These are phyloP conservation scores for Graptemys geographica DNA, from an alignment of 2,797 vertebrate species.

Conservation along the genomic window DNA sequence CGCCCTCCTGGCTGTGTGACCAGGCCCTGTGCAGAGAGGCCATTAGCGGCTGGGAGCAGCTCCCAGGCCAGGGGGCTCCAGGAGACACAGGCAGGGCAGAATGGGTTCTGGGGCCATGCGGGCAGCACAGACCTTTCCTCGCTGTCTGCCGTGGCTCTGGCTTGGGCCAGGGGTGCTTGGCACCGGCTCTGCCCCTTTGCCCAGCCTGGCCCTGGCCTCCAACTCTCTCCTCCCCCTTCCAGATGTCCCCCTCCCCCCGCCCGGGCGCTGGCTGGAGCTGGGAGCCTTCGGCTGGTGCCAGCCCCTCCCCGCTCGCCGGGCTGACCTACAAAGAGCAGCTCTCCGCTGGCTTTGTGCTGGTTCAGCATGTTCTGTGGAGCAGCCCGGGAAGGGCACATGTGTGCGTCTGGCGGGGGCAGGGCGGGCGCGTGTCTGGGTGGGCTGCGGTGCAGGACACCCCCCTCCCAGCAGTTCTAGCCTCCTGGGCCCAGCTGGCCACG, in stretches of 20 bases:
- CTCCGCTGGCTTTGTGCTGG: neutral
- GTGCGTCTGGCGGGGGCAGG: neutral
- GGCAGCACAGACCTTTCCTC: no score
- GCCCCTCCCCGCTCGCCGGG: neutral
- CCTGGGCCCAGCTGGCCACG: no score
- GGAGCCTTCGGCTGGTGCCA: neutral
- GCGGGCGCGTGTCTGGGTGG: no score
- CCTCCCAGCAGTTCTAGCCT: no score
- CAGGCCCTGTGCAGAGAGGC: no score
- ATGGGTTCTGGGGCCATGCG: no score
- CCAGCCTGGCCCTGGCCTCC: neutral
- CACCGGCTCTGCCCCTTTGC: neutral
- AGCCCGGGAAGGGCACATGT: neutral
- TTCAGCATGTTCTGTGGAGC: neutral
- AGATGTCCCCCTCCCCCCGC: neutral
- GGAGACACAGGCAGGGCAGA: no score
- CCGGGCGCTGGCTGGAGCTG: neutral
- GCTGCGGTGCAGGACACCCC: neutral
- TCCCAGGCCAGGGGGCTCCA: no score
- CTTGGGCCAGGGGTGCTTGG: neutral
- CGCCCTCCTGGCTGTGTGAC: no score
- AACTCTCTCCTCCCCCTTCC: neutral
- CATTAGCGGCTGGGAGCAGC: no score
- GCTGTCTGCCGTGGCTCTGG: no score
- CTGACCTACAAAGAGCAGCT: slow-evolving; percentile 12